Conservation (phyloP, 2,113 vertebrate species). For the Chamaea fasciata region DNA sequence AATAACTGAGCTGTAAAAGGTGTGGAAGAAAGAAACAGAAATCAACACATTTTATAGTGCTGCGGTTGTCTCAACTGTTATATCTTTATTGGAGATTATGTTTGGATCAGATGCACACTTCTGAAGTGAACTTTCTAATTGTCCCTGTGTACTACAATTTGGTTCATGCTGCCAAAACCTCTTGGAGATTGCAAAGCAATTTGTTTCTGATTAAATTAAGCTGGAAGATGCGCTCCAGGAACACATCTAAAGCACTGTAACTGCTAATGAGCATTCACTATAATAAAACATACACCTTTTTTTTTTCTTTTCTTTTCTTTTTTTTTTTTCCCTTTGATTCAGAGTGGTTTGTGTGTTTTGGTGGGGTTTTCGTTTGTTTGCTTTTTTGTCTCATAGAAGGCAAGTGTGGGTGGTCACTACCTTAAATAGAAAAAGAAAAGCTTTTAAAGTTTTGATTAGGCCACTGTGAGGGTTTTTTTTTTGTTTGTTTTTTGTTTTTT, state of each 20-base stretch:
- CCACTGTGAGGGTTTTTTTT: no score
- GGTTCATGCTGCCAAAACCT: neutral
- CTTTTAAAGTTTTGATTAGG: neutral
- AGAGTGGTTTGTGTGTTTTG: neutral
- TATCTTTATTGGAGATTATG: neutral
- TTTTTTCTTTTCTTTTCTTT: neutral
- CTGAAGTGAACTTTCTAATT: neutral
- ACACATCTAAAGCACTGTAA: neutral
- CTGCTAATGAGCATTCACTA: neutral
- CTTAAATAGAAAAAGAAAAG: neutral
- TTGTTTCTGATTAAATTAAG: neutral
- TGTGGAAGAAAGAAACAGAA: neutral
- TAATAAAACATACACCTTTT: neutral
- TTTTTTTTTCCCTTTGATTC: neutral
- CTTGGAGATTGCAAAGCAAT: neutral
- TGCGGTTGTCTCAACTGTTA: neutral
- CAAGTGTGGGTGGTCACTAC: neutral
- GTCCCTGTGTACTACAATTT: neutral
- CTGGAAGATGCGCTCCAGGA: neutral
- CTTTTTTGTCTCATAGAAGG: neutral
- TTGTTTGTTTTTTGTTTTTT: no score
- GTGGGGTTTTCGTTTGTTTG: fast-evolving
- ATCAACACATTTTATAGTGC: neutral
- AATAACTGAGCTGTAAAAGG: neutral
- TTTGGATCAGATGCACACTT: neutral